Evolutionary conservation across 1,140 invertebrate species (phyloP), one percentile per base, ranked within the genome.

Genomic region (Belonocnema kinseyi): DNA sequence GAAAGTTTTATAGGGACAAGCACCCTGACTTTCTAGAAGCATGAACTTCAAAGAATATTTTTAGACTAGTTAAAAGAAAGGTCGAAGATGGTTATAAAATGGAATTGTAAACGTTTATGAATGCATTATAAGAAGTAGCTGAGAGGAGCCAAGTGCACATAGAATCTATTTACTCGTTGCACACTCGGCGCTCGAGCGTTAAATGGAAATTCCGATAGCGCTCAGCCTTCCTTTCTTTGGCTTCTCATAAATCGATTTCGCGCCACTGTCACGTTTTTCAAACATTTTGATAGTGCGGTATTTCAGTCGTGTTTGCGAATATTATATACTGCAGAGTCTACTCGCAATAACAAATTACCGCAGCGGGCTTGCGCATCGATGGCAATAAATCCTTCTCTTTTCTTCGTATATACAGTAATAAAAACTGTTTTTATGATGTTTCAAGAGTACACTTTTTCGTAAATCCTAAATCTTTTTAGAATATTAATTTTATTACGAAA

Each of bases 191-290:
- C 81, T 82, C 80, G 73, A 82, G 80, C 77, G 77, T 79, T 77
- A 81, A 82, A 82, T 85, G 81, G 82, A 81, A 83, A 83, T 85
- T 85, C 80, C 82, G 77, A 83, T 85, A 83, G 81, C 74, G 78
- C 72, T 75, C 83, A 80, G 79, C 73, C 72, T 79, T 80, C 77
- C 77, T 83, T 85, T 81, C 77, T 81, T 82, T 73, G 71, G 73
- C 76, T 82, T 79, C 77, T 81, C 77, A 77, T 80, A 85, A 85
- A 78, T 85, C 80, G 79, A 82, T 82, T 83, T 78, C 79, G 73
- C 76, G 79, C 75, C 79, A 79, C 77, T 79, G 80, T 83, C 80
- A 79, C 77, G 80, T 83, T 83, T 83, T 76, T 77, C 74, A 66
- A 66, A 66, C 61, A 66, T 66, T 66, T 66, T 66, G 61, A 66